Evolutionary conservation across 2,113 vertebrate species (phyloP).

Genomic region (Suricata suricatta): DNA sequence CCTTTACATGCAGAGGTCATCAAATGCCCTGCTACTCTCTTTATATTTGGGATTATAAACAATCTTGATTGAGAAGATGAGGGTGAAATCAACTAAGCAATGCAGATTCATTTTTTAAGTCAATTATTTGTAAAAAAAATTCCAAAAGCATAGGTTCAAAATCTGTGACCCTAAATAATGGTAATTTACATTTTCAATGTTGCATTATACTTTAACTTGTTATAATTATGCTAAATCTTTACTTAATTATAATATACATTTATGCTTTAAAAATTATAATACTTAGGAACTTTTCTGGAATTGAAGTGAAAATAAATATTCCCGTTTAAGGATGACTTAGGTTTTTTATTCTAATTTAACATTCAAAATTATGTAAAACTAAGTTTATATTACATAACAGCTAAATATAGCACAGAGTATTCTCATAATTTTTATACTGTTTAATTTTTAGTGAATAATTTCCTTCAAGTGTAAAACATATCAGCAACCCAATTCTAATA

Average conservation of each 20-base stretch:
- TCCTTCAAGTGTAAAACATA: constrained; percentile 57
- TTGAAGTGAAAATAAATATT: constrained; percentile 56
- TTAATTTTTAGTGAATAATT: constrained; percentile 32
- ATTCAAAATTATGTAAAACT: constrained; percentile 63
- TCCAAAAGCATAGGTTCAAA: not conserved
- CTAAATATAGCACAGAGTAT: not conserved
- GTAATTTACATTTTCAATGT: constrained; percentile 19
- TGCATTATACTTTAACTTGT: not conserved
- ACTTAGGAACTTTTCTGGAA: constrained; percentile 54
- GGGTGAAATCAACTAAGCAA: not conserved
- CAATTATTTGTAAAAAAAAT: constrained; percentile 4
- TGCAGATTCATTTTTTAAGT: not conserved
- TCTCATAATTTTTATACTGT: constrained; percentile 41
- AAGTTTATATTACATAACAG: constrained; percentile 59
- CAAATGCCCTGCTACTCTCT: not conserved
- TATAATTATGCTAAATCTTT: not conserved
- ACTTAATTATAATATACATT: not conserved
- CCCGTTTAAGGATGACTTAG: constrained; percentile 70
- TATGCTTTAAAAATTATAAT: not conserved
- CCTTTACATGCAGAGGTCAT: not conserved
- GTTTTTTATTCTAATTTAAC: constrained; percentile 60
- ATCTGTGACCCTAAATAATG: not conserved
- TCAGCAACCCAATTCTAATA: constrained; percentile 47
- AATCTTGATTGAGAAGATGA: constrained; percentile 38
- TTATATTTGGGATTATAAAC: constrained; percentile 19